Conservation (phyloP, 2,888 invertebrate species). For the Drosophila acutilabella region DNA sequence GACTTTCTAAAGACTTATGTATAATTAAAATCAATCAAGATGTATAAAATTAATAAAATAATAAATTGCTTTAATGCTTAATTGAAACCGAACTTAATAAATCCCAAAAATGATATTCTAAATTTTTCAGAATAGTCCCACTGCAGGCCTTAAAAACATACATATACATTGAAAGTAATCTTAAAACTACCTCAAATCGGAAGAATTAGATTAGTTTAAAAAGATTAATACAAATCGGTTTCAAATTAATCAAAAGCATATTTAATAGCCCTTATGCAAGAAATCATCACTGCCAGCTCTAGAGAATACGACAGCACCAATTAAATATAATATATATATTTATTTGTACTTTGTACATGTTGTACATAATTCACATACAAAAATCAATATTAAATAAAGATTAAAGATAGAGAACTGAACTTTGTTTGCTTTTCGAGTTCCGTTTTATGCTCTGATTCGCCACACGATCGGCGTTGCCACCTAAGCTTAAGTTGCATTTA, state of each 20-base stretch:
- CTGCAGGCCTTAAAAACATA: slow-evolving; percentile 60
- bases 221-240: slow-evolving; percentile 44
- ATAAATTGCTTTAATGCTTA: slow-evolving; percentile 22
- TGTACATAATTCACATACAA: slow-evolving; percentile 46
- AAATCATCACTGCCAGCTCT: slow-evolving; percentile 71
- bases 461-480: slow-evolving; percentile 17
- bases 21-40: slow-evolving; percentile 1
- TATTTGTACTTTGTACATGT: slow-evolving; percentile 58
- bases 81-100: slow-evolving; percentile 40
- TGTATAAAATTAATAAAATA: slow-evolving; percentile 21
- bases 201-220: slow-evolving; percentile 38
- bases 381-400: slow-evolving; percentile 23
- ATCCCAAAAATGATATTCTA: slow-evolving; percentile 35
- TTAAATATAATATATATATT: slow-evolving; percentile 32
- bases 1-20: slow-evolving; percentile 47
- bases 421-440: not conserved
- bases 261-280: slow-evolving; percentile 50
- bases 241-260: slow-evolving; percentile 36
- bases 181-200: slow-evolving; percentile 65
- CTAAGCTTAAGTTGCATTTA: not conserved
- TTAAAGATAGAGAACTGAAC: not conserved
- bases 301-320: slow-evolving; percentile 39
- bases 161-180: slow-evolving; percentile 44
- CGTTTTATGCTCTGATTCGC: not conserved
- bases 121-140: slow-evolving; percentile 46